Percentiles rank a stretch among this genome's conserved stretches.
phyloP scores from a whole-genome alignment of 2,888 invertebrate species.

The Rhamnusium bicolor region DNA sequence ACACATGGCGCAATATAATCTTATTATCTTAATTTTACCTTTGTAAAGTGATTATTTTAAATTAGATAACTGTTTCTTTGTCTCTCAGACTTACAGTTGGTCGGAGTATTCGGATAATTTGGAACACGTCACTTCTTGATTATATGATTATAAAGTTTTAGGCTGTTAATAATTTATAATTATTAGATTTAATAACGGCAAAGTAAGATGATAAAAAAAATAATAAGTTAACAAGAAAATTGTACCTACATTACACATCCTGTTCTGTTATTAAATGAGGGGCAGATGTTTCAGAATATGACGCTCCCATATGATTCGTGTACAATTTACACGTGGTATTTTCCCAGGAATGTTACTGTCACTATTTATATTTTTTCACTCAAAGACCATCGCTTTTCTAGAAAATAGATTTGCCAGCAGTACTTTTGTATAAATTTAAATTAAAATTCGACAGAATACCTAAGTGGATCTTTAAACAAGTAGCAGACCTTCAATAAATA shows the following conservation, averaged over 20 bases:
- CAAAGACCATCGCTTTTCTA: background rate
- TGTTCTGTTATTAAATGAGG: conserved; percentile 30
- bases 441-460: background rate
- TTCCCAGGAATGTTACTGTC: conserved; percentile 18
- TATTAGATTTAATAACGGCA: background rate
- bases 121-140: background rate
- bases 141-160: background rate
- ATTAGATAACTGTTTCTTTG: conserved; percentile 55
- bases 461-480: background rate
- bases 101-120: conserved; percentile 29
- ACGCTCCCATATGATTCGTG: conserved; percentile 34
- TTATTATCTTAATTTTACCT: conserved; percentile 67
- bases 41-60: conserved; percentile 63
- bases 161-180: background rate
- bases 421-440: conserved; percentile 14
- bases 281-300: conserved; percentile 40
- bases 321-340: conserved; percentile 34
- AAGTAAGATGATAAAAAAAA: conserved; percentile 1
- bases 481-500: conserved; percentile 7
- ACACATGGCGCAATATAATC: conserved; percentile 64
- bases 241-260: conserved; percentile 27
- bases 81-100: conserved; percentile 32
- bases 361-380: conserved; percentile 18
- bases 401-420: background rate
- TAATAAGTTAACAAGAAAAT: conserved; percentile 21